These are phyloP conservation scores for Liopterus haemorrhoidalis DNA, from an alignment of 2,888 invertebrate species.

Conservation along the genomic window DNA sequence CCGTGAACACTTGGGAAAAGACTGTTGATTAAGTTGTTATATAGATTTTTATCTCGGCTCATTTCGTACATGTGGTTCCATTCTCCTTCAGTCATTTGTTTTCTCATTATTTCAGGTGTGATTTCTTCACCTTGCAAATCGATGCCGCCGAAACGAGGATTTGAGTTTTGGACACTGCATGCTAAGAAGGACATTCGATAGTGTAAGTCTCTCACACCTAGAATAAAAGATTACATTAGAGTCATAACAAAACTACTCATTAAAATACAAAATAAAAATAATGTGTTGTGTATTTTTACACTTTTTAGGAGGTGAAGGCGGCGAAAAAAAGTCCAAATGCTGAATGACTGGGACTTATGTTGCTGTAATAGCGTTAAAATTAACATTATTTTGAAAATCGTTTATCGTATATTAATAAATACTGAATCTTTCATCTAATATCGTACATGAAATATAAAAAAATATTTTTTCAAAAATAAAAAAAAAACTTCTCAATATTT, in stretches of 20 bases:
- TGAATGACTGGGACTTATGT: too few species aligned
- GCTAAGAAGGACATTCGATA: conserved; percentile 91
- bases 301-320: conserved; percentile 36
- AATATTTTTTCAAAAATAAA: too few species aligned
- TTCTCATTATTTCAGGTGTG: conserved; percentile 85
- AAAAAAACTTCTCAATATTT: too few species aligned
- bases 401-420: too few species aligned
- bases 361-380: too few species aligned
- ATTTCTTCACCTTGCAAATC: conserved; percentile 78
- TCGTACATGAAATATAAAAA: too few species aligned
- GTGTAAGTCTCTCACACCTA: conserved; percentile 80
- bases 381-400: too few species aligned
- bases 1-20: conserved; percentile 96
- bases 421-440: too few species aligned
- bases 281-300: conserved; percentile 25
- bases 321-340: not conserved
- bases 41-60: conserved; percentile 89
- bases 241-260: too few species aligned
- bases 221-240: conserved; percentile 69
- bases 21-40: conserved; percentile 82
- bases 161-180: conserved; percentile 83
- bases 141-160: conserved; percentile 79
- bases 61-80: conserved; percentile 96
- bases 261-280: conserved; percentile 29
- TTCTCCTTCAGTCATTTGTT: conserved; percentile 88